Percentiles rank a stretch among this genome's conserved stretches.
Evolutionary conservation across 2,888 invertebrate species (phyloP).

Genomic region (Andricus curvator): DNA sequence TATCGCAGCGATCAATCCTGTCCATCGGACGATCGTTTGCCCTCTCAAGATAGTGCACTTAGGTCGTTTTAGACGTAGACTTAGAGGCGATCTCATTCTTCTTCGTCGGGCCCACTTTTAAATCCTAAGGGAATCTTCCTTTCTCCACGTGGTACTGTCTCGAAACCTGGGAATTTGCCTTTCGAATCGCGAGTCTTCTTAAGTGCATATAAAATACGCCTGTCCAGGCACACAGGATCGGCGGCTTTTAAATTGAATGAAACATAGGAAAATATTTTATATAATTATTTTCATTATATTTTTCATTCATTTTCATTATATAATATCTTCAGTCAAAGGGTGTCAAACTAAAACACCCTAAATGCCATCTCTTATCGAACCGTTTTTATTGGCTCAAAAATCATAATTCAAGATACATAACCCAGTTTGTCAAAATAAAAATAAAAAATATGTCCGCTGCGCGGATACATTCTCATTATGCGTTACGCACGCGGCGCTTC

Average conservation of each 20-base stretch:
- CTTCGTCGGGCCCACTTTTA: slow-evolving; percentile 52
- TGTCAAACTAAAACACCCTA: too few species aligned
- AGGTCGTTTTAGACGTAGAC: slow-evolving; percentile 23
- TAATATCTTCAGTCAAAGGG: neutral
- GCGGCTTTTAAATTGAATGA: neutral
- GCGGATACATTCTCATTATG: too few species aligned
- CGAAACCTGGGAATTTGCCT: slow-evolving; percentile 56
- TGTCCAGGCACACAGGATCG: neutral
- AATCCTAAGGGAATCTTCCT: slow-evolving; percentile 66
- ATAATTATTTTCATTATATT: too few species aligned
- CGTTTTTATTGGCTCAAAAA: too few species aligned
- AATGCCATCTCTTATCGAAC: too few species aligned
- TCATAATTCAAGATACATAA: too few species aligned
- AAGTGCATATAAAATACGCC: slow-evolving; percentile 27
- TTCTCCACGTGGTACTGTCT: slow-evolving; percentile 56
- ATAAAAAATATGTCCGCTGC: too few species aligned
- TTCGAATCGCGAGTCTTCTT: slow-evolving; percentile 55
- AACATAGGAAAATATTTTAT: neutral
- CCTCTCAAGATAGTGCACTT: slow-evolving; percentile 33
- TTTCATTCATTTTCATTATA: too few species aligned
- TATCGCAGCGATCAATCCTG: slow-evolving; percentile 33
- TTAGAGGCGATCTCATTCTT: slow-evolving; percentile 42
- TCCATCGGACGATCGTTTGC: slow-evolving; percentile 34
- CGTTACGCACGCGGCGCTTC: too few species aligned
- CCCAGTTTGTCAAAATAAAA: too few species aligned